Evolutionary conservation across 2,888 invertebrate genomes (phyloP).

Genomic region (Drosophila formosana): DNA sequence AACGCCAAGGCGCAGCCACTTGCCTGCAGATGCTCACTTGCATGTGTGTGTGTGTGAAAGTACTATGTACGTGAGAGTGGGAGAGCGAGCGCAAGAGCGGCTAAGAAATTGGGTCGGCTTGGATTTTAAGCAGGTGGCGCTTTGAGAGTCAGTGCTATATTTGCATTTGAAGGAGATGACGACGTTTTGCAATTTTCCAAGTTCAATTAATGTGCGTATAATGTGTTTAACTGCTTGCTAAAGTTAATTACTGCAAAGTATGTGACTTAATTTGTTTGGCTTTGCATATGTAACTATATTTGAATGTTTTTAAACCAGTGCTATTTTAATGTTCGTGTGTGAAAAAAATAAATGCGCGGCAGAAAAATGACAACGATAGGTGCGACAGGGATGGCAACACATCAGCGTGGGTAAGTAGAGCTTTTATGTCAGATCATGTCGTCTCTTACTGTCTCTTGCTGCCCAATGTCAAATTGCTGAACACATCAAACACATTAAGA

Average conservation of each 20-base stretch:
- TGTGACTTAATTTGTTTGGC: background rate
- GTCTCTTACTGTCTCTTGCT: constrained; percentile 12
- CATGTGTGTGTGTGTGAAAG: background rate
- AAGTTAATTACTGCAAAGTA: background rate
- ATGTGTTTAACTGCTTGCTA: background rate
- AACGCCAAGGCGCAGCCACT: constrained; percentile 1
- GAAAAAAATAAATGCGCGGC: background rate
- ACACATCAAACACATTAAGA: background rate
- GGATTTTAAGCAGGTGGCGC: background rate
- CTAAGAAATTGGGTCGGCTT: background rate
- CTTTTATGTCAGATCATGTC: constrained; percentile 39
- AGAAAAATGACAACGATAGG: background rate
- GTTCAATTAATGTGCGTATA: background rate
- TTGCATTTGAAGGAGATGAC: background rate
- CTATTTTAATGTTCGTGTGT: background rate
- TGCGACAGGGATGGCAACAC: constrained; percentile 1
- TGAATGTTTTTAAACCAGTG: background rate
- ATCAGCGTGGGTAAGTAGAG: constrained; percentile 26
- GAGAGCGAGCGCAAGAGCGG: background rate
- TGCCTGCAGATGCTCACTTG: background rate
- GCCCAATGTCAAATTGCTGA: constrained; percentile 10
- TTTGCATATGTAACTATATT: background rate
- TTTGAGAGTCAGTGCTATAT: background rate
- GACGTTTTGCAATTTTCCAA: background rate
- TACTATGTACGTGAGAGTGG: background rate